Base-by-base conservation (phyloP, 1,140 invertebrate genomes). In the Lysiphlebus fabarum region DNA sequence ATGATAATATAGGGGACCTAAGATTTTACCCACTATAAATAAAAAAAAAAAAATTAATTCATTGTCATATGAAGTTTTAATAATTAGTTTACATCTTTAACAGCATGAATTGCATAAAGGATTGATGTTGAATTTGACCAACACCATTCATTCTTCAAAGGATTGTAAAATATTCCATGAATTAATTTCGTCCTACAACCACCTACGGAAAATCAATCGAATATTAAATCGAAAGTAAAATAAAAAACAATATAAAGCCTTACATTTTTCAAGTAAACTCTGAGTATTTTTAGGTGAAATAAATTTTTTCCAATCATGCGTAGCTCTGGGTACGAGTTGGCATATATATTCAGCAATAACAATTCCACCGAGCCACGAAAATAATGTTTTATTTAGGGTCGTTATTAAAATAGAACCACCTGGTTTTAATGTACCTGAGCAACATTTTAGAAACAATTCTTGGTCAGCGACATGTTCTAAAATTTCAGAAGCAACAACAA, bases 321-420 rank as follows among this genome's bases (percentile, higher is more conserved):
- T 95, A 6, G 93, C 94, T 69, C 78, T 74, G 9, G 95, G 93
- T 54, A 95, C 70, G 0, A 89, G 14, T 38, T 81, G 78, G 0
- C 93, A 64, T 2, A 95, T 56, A 76, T 90, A 84, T 82, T 99
- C 96, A 6, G 87, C 90, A 0, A 87, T 62, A 49, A 86, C 74
- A 58, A 98, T 88, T 3, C 83, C 87, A 38, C 84, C 71, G 0
- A 93, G n/a, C 79, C 87, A 90, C 4, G 92, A 86, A 38, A 81
- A 43, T 5, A 83, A 54, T 0, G 94, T 97, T 78, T 87, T 88
- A 70, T 95, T 97, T 6, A 96, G 82, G 3, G 96, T 98, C 7
- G 96, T 98, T 54, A 98, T 81, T 74, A 98, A 96, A 56, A 98
- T 80, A 1, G 89, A 92, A n/a, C 95, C 95, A 6, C 87, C 86